These are phyloP conservation scores for Eledone cirrhosa DNA, from an alignment of 2,888 invertebrate genomes.

Conservation along the genomic window DNA sequence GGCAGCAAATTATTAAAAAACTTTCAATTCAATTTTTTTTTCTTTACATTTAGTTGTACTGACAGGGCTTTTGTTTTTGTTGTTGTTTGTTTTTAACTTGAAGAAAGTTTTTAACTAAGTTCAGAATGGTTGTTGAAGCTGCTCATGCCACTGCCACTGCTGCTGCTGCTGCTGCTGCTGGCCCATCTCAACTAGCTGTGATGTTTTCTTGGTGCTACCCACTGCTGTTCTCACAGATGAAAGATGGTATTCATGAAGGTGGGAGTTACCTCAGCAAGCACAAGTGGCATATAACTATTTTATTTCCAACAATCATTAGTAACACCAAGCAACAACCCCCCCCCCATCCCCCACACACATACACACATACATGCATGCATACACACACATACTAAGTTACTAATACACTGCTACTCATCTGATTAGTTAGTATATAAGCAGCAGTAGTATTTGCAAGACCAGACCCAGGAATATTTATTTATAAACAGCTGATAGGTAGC, in stretches of 20 bases:
- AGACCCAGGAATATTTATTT: constrained; percentile 22
- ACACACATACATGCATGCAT: no score
- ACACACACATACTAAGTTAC: no score
- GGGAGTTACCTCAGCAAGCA: no score
- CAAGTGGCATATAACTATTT: no score
- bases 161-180: constrained; percentile 13
- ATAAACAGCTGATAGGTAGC: constrained; percentile 27
- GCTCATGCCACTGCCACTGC: background rate
- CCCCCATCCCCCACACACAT: no score
- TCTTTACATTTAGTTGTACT: no score
- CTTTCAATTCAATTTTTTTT: no score
- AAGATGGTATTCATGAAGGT: no score
- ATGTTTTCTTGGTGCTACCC: background rate
- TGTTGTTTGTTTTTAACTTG: constrained; percentile 14
- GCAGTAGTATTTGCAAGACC: background rate
- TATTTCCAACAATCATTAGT: no score
- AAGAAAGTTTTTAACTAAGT: constrained; percentile 9
- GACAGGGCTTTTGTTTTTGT: background rate
- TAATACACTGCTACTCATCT: no score
- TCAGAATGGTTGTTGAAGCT: constrained; percentile 10
- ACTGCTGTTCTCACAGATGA: no score
- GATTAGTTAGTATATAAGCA: background rate
- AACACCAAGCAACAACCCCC: no score
- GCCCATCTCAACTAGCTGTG: constrained; percentile 23
- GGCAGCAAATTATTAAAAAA: constrained; percentile 14